Conservation (phyloP, 2,888 invertebrate genomes). For the Euspilapteryx auroguttella region DNA sequence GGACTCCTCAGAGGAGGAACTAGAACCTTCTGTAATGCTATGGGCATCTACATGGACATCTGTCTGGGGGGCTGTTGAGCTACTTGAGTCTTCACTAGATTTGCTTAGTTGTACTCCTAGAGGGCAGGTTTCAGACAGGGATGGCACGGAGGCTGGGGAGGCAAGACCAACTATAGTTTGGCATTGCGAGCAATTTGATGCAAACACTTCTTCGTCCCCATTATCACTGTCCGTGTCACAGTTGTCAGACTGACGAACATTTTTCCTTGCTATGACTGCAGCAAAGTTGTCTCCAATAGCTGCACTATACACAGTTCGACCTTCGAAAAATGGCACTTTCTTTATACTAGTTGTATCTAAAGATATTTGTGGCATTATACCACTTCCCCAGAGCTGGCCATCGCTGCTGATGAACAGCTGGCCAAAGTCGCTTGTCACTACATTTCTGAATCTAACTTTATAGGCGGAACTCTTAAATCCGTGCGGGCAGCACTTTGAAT, state of each 20-base stretch:
- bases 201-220: conserved; percentile 66
- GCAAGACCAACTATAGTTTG: conserved; percentile 57
- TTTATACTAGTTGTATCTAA: conserved; percentile 62
- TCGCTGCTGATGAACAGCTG: conserved; percentile 66
- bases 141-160: conserved; percentile 62
- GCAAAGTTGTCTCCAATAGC: conserved; percentile 79
- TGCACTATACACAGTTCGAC: conserved; percentile 67
- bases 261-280: conserved; percentile 70
- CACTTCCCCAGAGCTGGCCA: conserved; percentile 72
- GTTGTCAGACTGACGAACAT: conserved; percentile 43
- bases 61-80: conserved; percentile 58
- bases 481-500: conserved; percentile 66
- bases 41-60: conserved; percentile 59
- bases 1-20: conserved; percentile 59
- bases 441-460: conserved; percentile 63
- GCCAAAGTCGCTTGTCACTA: conserved; percentile 65
- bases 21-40: conserved; percentile 58
- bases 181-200: conserved; percentile 68
- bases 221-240: conserved; percentile 65
- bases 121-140: conserved; percentile 66
- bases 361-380: conserved; percentile 68
- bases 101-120: conserved; percentile 63
- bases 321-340: conserved; percentile 69
- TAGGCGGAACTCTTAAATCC: conserved; percentile 66
- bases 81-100: conserved; percentile 64